Evolutionary conservation across 1,140 invertebrate genomes (phyloP).

Genomic region (Drosophila lini): DNA sequence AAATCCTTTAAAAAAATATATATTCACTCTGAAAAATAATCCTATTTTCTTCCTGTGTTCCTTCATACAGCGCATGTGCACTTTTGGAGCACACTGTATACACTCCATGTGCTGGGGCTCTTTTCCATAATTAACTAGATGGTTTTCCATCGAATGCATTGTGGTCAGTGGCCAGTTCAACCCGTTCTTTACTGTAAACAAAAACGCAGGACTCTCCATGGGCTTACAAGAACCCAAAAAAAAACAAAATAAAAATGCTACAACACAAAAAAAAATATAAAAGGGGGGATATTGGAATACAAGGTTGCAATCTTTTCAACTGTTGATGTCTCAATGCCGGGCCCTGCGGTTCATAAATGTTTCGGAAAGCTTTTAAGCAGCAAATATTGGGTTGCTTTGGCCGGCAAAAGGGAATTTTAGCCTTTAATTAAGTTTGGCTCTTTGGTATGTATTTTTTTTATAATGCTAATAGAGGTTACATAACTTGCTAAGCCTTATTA

Average conservation of each 20-base stretch:
- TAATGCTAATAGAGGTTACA: too few relatives aligned
- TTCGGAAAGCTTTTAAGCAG: conserved; percentile 1
- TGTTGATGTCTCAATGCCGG: conserved; percentile 40
- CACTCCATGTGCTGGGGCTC: conserved; percentile 25
- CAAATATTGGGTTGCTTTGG: conserved; percentile 16
- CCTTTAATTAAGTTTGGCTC: conserved; percentile 20
- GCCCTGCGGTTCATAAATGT: conserved; percentile 2
- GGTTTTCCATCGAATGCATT: conserved; percentile 59
- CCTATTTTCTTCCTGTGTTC: conserved; percentile 12
- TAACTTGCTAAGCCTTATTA: not conserved
- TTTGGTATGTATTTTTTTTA: not conserved
- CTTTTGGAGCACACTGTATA: conserved; percentile 60
- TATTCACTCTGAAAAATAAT: not conserved
- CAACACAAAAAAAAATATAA: not conserved
- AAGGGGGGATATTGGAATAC: conserved; percentile 32
- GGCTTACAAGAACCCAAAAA: conserved; percentile 15
- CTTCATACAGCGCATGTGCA: conserved; percentile 59
- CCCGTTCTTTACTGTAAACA: conserved; percentile 40
- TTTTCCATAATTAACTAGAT: conserved; percentile 80
- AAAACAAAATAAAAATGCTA: not conserved
- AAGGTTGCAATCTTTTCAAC: conserved; percentile 43
- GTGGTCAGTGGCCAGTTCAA: conserved; percentile 34
- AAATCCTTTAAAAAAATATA: not conserved
- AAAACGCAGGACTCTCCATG: conserved; percentile 32
- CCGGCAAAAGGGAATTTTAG: not conserved